Conservation (phyloP, 2,797 vertebrate species). For the Dendrocincla fuliginosa region DNA sequence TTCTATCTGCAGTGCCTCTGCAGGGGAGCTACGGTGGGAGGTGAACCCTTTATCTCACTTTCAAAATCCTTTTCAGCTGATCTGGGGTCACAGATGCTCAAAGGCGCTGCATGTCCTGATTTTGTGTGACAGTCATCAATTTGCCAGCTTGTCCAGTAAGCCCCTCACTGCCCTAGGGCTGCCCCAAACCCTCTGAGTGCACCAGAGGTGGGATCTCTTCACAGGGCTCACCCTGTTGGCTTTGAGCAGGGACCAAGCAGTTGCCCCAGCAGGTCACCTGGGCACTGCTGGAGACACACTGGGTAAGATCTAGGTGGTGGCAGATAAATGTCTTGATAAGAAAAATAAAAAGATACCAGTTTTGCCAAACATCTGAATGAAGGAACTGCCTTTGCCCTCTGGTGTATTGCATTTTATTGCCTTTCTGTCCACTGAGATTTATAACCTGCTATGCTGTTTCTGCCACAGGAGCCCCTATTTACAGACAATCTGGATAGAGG, state of each 20-base stretch:
- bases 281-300: background rate
- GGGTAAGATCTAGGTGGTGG: background rate
- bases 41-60: conserved; percentile 32
- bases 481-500: background rate
- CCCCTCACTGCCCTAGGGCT: background rate
- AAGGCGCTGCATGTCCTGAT: background rate
- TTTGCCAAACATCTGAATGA: background rate
- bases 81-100: conserved; percentile 2
- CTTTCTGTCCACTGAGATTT: background rate
- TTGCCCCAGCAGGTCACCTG: background rate
- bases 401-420: background rate
- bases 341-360: background rate
- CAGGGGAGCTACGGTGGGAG: background rate
- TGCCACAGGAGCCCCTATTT: background rate
- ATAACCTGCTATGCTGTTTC: background rate
- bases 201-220: background rate
- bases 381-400: background rate
- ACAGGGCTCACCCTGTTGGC: background rate
- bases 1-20: conserved; percentile 12
- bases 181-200: background rate
- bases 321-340: background rate
- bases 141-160: background rate
- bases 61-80: conserved; percentile 43
- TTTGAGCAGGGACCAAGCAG: background rate
- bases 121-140: background rate